Evolutionary conservation across 2,797 vertebrate genomes (phyloP).

Genomic region (Urocyon cinereoargenteus): DNA sequence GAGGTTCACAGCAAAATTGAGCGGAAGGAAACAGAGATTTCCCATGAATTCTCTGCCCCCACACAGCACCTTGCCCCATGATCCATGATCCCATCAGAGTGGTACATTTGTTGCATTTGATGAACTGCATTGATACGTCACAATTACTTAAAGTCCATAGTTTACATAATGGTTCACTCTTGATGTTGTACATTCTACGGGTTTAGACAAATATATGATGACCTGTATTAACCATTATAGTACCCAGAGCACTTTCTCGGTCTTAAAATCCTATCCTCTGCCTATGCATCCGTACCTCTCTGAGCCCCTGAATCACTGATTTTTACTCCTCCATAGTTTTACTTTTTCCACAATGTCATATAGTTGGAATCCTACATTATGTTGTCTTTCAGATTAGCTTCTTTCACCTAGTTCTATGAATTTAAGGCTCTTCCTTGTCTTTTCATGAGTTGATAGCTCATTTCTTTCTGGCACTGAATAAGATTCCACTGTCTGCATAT

Average conservation of each 20-base stretch:
- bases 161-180: not conserved
- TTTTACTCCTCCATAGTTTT: not conserved
- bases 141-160: not conserved
- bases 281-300: not conserved
- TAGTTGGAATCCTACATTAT: not conserved
- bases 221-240: not conserved
- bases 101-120: not conserved
- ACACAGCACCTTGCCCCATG: no score
- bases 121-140: not conserved
- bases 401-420: not conserved
- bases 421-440: not conserved
- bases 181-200: not conserved
- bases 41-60: not conserved
- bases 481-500: not conserved
- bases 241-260: not conserved
- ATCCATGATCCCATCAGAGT: not conserved
- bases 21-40: not conserved
- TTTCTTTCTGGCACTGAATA: not conserved
- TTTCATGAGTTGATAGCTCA: not conserved
- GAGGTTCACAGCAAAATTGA: not conserved
- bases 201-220: not conserved
- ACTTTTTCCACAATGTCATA: not conserved
- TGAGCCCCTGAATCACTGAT: not conserved
- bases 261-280: not conserved
- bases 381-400: not conserved